Evolutionary conservation across 2,888 invertebrate species (phyloP).

Genomic region (Theodoxus fluviatilis): DNA sequence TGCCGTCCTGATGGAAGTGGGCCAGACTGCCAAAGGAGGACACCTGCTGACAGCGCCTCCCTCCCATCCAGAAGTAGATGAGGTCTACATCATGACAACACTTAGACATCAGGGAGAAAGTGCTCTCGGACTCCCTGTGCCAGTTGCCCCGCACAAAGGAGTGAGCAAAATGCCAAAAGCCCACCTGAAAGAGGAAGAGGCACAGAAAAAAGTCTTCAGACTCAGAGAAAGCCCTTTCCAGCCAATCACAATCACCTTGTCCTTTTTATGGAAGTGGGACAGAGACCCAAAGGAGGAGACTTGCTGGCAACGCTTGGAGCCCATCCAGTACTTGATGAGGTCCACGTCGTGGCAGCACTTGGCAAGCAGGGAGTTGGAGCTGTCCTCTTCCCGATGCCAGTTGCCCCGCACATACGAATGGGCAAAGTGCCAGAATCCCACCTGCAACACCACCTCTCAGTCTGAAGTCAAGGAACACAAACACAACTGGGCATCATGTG

Average conservation of each 20-base stretch:
- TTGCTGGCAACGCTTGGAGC: conserved; percentile 41
- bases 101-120: conserved; percentile 65
- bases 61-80: conserved; percentile 63
- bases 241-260: no score
- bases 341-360: conserved; percentile 68
- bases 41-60: conserved; percentile 48
- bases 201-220: not conserved
- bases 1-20: conserved; percentile 62
- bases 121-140: conserved; percentile 60
- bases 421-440: conserved; percentile 66
- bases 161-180: conserved; percentile 67
- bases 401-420: conserved; percentile 66
- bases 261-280: conserved; percentile 24
- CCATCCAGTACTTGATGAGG: conserved; percentile 65
- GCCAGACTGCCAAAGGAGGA: conserved; percentile 63
- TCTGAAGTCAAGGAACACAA: no score
- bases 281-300: conserved; percentile 61
- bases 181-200: conserved; percentile 46
- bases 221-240: no score
- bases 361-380: conserved; percentile 64
- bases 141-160: conserved; percentile 67
- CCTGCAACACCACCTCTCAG: conserved; percentile 32
- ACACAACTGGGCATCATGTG: no score
- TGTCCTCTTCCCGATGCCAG: conserved; percentile 62
- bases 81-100: conserved; percentile 68